Conservation (phyloP, 2,888 invertebrate genomes). For the Pristionchus exspectatus region DNA sequence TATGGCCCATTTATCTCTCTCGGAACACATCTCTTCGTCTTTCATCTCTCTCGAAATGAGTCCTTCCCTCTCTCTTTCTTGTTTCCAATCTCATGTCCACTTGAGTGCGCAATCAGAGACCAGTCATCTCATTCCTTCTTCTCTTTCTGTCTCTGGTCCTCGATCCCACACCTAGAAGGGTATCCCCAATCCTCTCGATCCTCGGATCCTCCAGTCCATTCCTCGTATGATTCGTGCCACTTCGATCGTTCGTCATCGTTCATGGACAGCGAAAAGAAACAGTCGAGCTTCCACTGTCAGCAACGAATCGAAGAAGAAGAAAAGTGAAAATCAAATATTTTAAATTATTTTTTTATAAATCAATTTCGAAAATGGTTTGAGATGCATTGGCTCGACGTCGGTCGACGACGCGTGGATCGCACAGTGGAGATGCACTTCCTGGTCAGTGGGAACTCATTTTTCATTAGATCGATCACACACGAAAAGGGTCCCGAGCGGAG, state of each 20-base stretch:
- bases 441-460: neutral
- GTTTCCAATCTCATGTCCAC: constrained; percentile 42
- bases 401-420: constrained; percentile 19
- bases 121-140: constrained; percentile 17
- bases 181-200: neutral
- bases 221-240: constrained; percentile 45
- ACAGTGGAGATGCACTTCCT: constrained; percentile 38
- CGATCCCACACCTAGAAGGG: neutral
- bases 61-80: neutral
- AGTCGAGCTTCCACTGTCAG: constrained; percentile 14
- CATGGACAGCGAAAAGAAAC: constrained; percentile 43
- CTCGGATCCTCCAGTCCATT: neutral
- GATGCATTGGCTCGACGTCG: constrained; percentile 34
- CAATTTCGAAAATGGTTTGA: neutral
- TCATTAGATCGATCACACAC: too few relatives aligned
- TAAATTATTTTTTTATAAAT: neutral
- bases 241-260: constrained; percentile 48
- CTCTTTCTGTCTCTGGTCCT: neutral
- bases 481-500: neutral
- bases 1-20: neutral
- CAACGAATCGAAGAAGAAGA: constrained; percentile 50
- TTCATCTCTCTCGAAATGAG: constrained; percentile 9
- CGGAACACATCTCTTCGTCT: neutral
- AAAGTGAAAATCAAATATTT: neutral
- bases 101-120: constrained; percentile 30